phyloP scores from a whole-genome alignment of 2,113 vertebrate genomes.

The Xenopus laevis region DNA sequence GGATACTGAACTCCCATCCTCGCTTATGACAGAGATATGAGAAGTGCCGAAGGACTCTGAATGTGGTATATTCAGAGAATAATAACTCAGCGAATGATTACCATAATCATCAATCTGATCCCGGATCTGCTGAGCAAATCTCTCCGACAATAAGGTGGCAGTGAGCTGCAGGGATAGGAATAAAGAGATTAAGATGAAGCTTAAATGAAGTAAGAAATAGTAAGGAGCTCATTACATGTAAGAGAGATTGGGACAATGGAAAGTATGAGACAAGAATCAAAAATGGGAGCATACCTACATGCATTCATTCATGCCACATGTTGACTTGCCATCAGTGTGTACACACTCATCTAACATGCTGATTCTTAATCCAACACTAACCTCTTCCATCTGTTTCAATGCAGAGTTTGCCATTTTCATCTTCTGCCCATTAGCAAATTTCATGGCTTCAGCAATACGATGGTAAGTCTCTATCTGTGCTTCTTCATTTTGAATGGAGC shows the following conservation, averaged over 20 bases:
- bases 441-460: slow-evolving; percentile 75
- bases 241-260: background rate
- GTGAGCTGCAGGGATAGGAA: slow-evolving; percentile 44
- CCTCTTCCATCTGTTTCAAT: slow-evolving; percentile 19
- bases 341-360: background rate
- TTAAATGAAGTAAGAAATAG: no score
- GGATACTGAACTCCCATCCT: slow-evolving; percentile 76
- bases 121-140: slow-evolving; percentile 57
- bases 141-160: slow-evolving; percentile 51
- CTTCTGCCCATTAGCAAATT: slow-evolving; percentile 79
- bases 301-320: no score
- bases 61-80: slow-evolving; percentile 33
- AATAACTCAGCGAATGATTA: slow-evolving; percentile 54
- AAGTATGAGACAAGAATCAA: no score
- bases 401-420: slow-evolving; percentile 56
- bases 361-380: background rate
- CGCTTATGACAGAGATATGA: slow-evolving; percentile 72
- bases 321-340: no score
- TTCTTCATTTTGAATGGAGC: slow-evolving; percentile 45
- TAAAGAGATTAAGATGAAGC: background rate
- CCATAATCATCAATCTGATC: slow-evolving; percentile 58
- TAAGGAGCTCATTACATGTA: no score
- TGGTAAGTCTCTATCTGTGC: slow-evolving; percentile 69
- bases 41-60: slow-evolving; percentile 62
- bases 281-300: no score